Base-by-base conservation (phyloP, 2,888 invertebrate species). In the Pelosia muscerda region DNA sequence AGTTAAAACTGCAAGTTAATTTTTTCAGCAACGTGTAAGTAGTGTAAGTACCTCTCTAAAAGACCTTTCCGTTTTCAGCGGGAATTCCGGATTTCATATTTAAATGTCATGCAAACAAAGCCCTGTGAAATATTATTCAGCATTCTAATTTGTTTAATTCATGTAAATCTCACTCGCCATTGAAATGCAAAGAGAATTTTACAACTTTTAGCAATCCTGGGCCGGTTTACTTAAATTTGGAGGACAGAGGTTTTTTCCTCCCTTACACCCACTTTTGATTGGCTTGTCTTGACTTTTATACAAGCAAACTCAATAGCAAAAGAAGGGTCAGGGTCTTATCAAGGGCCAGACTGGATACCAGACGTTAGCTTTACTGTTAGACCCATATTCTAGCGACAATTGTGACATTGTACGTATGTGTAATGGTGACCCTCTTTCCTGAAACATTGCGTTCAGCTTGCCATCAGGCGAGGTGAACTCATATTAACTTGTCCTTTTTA, bases 51-150 rank as follows among this genome's bases (percentile, higher is more conserved):
- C 23, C 23, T 54, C 23, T 11, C 3, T 26, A n/a, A 6, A 23
- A 19, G n/a, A 42, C 38, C 26, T 34, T 34, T 38, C 38, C 23
- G 10, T 19, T 42, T 61, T 61, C 10, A 49, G 60, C 19, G n/a
- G 26, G 2, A 38, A 54, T 62, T 28, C 28, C 22, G 53, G 5
- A 8, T 6, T 26, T 2, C 31, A 22, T 62, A 62, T 62, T 53
- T 26, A 55, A 55, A 34, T 49, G 34, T 59, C 25, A 59, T 65
- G 58, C 31, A 62, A 53, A 62, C 22, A 22, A 53, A 53, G 26
- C 53, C 56, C 56, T 57, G 56, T 53, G 53, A 38, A 57, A 65
- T 65, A 38, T 64, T 28, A 64, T 65, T 65, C 57, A 58, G 49
- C 10, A 49, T 25, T 15, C n/a, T 53, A 62, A 53, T 25, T 61